Evolutionary conservation across 2,797 vertebrate genomes (phyloP).

Genomic region (Limosa lapponica): DNA sequence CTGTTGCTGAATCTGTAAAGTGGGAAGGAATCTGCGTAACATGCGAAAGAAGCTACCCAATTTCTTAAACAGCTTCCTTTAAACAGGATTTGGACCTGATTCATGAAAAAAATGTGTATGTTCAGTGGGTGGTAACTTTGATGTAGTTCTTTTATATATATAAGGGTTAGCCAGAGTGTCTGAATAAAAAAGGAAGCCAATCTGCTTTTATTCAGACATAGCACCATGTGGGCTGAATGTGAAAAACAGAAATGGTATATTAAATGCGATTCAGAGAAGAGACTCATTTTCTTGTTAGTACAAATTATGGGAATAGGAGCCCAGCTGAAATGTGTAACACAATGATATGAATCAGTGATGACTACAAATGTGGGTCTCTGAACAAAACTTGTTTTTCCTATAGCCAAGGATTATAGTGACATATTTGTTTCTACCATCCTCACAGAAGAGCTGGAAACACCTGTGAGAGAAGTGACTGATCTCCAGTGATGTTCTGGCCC

Average conservation of each 20-base stretch:
- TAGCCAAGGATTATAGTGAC: not conserved
- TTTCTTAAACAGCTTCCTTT: not conserved
- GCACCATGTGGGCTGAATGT: constrained; percentile 40
- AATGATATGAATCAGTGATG: not conserved
- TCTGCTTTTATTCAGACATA: constrained; percentile 61
- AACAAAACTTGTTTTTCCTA: not conserved
- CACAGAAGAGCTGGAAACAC: not conserved
- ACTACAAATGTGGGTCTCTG: not conserved
- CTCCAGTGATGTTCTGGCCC: not conserved
- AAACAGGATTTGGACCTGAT: not conserved
- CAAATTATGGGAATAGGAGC: not conserved
- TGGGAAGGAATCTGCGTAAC: not conserved
- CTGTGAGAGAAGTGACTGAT: not conserved
- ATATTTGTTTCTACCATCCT: not conserved
- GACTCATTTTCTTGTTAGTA: constrained; percentile 30
- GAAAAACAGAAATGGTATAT: constrained; percentile 30
- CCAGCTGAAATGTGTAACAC: not conserved
- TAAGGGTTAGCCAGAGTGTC: constrained; percentile 45
- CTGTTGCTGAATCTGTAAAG: not conserved
- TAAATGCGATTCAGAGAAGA: not conserved
- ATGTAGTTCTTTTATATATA: constrained; percentile 35
- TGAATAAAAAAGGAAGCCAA: constrained; percentile 61
- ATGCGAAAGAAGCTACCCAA: not conserved
- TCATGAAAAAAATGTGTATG: constrained; percentile 20
- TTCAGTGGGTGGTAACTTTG: constrained; percentile 42